Evolutionary conservation across 1,140 invertebrate genomes (phyloP).

Genomic region (Trichogramma pretiosum): DNA sequence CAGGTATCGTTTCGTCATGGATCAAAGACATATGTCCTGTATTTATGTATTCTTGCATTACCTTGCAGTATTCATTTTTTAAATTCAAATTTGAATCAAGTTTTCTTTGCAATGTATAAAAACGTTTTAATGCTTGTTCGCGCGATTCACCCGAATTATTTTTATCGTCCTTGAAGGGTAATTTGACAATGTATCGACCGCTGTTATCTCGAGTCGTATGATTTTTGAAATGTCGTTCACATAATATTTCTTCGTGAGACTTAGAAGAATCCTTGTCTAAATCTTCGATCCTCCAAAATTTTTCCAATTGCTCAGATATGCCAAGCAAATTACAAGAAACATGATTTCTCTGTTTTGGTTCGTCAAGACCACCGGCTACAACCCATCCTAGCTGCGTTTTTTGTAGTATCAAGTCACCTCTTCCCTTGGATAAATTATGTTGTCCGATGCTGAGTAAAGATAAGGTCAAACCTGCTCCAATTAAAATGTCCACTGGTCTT

Average conservation of each 20-base stretch:
- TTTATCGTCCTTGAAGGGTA: not conserved
- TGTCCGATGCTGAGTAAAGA: slow-evolving; percentile 14
- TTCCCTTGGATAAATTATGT: not conserved
- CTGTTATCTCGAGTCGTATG: no score
- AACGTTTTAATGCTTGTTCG: not conserved
- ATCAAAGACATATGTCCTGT: no score
- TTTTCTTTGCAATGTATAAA: not conserved
- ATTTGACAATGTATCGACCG: not conserved
- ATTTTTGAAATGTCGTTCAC: not conserved
- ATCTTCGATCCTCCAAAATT: not conserved
- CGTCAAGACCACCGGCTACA: not conserved
- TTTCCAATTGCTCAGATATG: not conserved
- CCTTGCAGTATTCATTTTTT: not conserved
- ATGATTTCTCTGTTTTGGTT: no score
- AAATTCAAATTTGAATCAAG: not conserved
- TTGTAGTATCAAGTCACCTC: slow-evolving; percentile 8
- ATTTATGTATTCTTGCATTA: slow-evolving; percentile 1
- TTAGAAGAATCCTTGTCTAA: not conserved
- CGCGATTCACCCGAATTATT: not conserved
- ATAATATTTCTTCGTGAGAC: not conserved
- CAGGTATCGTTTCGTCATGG: not conserved
- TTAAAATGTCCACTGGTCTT: slow-evolving; percentile 6
- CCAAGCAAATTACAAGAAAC: not conserved
- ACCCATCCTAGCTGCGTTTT: slow-evolving; percentile 11
- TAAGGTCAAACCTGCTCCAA: slow-evolving; percentile 14